Evolutionary conservation across 2,113 vertebrate species (phyloP).

Genomic region (Vimba vimba): DNA sequence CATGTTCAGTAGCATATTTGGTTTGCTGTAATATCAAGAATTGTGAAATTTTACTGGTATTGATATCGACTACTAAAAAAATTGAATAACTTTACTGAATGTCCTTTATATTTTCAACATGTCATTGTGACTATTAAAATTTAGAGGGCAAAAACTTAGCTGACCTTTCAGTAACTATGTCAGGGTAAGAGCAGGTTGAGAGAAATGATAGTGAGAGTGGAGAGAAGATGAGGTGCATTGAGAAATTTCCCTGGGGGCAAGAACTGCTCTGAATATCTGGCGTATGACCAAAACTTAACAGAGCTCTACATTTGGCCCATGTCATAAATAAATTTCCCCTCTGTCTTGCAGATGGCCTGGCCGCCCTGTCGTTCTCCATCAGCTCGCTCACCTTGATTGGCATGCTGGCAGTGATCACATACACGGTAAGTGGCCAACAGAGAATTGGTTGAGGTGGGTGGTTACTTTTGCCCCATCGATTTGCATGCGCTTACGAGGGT

Average conservation of each 20-base stretch:
- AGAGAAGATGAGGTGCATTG: conserved; percentile 14
- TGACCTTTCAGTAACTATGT: conserved; percentile 39
- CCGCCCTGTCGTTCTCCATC: conserved; percentile 95
- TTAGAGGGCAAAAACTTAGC: conserved; percentile 3
- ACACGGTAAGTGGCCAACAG: conserved; percentile 87
- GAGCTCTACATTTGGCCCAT: conserved; percentile 41
- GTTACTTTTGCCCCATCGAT: conserved; percentile 15
- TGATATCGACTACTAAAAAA: background rate
- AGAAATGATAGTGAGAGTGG: background rate
- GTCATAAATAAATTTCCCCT: conserved; percentile 47
- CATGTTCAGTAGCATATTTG: background rate
- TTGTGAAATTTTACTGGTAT: background rate
- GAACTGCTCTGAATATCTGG: conserved; percentile 13
- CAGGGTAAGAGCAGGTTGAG: conserved; percentile 7
- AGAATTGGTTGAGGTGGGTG: conserved; percentile 28
- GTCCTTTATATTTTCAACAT: background rate
- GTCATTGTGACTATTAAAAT: background rate
- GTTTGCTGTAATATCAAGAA: background rate
- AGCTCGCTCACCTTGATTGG: conserved; percentile 97
- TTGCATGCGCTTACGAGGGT: conserved; percentile 53
- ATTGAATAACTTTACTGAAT: background rate
- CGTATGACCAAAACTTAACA: conserved; percentile 27
- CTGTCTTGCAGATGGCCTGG: conserved; percentile 86
- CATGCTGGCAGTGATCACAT: conserved; percentile 97
- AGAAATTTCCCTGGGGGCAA: conserved; percentile 17